Base-by-base conservation (phyloP, 2,797 vertebrate genomes). In the Catamblyrhynchus diadema region DNA sequence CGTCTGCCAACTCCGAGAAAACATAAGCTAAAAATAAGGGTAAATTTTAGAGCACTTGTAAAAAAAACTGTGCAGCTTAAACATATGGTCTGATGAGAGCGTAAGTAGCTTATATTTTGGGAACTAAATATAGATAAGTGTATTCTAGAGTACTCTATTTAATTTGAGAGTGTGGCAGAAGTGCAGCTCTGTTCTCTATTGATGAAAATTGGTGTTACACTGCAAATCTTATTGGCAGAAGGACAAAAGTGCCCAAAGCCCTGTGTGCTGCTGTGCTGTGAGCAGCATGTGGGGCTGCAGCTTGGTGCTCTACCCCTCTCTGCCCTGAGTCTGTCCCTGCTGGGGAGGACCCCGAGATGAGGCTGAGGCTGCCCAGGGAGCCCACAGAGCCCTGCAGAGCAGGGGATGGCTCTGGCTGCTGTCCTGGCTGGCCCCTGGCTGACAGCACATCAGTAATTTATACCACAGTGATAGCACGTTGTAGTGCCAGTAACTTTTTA, bases 401-500 rank as follows among this genome's bases (percentile, higher is more conserved):
- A 48, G 91, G 89, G 47, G 61, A 8, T 33, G 14, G 17, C 8
- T 48, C 61, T 44, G 90, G 80, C 90, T 50, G 87, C 82, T 10
- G 4, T 33, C 57, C 87, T 35, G 28, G 84, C 90, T 44, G 67
- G 79, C 57, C 79, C 22, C 9, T 32, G 24, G 81, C 88, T 89
- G 79, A 44, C 53, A 32, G 70, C 74, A 77, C 74, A 47, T 54
- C 80, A 33, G 82, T 87, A 71, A 94, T 96, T 97, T 85, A 61
- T 64, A 9, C 89, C 62, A 4, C 54, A 14, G 6, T 97, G 98
- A 98, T 98, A 92, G 98, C 96, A 97, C 13, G 84, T 95, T 98
- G 97, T 88, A 60, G 91, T 97, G 96, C 98, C 97, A 98, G 94
- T 39, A 96, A 95, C 98, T 98, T 98, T 99, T 99, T 98, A 98